Evolutionary conservation across 2,113 vertebrate genomes (phyloP).

Genomic region (Menidia beryllina): DNA sequence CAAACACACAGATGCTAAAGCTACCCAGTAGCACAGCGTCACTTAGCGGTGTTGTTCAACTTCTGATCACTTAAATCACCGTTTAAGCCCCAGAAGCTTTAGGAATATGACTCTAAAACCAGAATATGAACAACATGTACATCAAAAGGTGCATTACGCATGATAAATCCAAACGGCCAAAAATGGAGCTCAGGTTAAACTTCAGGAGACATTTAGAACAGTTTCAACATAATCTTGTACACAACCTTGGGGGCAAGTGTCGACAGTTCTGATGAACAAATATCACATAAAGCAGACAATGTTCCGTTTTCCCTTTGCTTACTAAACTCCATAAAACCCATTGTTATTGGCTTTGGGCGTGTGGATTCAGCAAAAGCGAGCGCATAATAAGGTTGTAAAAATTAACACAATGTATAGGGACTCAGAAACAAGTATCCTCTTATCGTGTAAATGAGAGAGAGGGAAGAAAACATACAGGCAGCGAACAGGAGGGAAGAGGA

Average conservation of each 20-base stretch:
- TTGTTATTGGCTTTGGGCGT: neutral
- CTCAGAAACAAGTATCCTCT: slow-evolving; percentile 23
- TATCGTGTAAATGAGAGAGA: slow-evolving; percentile 37
- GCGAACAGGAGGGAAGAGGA: slow-evolving; percentile 79
- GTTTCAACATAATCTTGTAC: neutral
- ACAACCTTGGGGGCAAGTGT: no score
- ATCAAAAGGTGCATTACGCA: neutral
- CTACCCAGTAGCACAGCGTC: neutral
- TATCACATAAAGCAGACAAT: neutral
- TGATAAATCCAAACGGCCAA: slow-evolving; percentile 39
- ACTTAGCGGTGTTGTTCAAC: slow-evolving; percentile 6
- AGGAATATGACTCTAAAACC: slow-evolving; percentile 2
- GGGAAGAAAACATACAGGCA: slow-evolving; percentile 76
- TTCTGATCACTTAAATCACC: slow-evolving; percentile 2
- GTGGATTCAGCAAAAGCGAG: slow-evolving; percentile 27
- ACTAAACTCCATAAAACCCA: neutral
- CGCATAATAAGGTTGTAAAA: slow-evolving; percentile 14
- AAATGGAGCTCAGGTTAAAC: neutral
- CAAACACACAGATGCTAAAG: neutral
- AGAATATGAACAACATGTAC: neutral
- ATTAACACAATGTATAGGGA: slow-evolving; percentile 16
- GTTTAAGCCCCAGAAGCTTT: neutral
- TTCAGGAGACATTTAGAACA: neutral
- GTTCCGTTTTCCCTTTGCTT: neutral
- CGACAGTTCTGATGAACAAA: neutral